These are phyloP conservation scores for Acleris literana DNA, from an alignment of 2,888 invertebrate species.

Conservation along the genomic window DNA sequence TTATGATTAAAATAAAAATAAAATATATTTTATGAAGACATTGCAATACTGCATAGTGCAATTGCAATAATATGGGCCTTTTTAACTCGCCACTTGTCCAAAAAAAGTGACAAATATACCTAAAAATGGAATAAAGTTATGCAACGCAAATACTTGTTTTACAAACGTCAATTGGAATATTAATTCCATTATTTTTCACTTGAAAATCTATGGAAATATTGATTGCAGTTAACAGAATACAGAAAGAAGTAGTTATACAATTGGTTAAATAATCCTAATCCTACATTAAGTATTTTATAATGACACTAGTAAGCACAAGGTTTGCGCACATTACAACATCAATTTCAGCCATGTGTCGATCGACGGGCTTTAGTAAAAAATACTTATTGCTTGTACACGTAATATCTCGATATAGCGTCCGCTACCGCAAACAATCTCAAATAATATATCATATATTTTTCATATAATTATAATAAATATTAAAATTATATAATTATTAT, in stretches of 20 bases:
- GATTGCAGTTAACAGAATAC: not conserved
- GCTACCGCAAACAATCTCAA: constrained; percentile 77
- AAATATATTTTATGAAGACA: too few species aligned
- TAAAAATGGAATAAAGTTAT: too few species aligned
- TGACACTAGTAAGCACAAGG: constrained; percentile 68
- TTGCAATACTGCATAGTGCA: too few species aligned
- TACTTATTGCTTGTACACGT: constrained; percentile 83
- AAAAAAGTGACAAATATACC: too few species aligned
- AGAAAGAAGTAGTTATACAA: constrained; percentile 2
- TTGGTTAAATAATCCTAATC: constrained; percentile 18
- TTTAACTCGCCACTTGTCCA: too few species aligned
- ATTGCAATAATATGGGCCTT: too few species aligned
- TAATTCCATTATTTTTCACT: too few species aligned
- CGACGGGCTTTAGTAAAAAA: constrained; percentile 75
- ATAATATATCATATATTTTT: constrained; percentile 53
- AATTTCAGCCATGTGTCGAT: constrained; percentile 67
- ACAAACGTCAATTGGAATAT: too few species aligned
- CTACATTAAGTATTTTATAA: constrained; percentile 23
- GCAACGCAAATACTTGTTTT: too few species aligned
- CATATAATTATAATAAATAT: constrained; percentile 55
- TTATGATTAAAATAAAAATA: too few species aligned
- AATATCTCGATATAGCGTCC: constrained; percentile 67
- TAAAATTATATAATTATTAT: constrained; percentile 44
- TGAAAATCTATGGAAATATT: not conserved
- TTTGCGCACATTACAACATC: constrained; percentile 79